Evolutionary conservation across 2,888 invertebrate species (phyloP), one percentile per base, ranked within the genome.

Genomic region (Amorpha juglandis): DNA sequence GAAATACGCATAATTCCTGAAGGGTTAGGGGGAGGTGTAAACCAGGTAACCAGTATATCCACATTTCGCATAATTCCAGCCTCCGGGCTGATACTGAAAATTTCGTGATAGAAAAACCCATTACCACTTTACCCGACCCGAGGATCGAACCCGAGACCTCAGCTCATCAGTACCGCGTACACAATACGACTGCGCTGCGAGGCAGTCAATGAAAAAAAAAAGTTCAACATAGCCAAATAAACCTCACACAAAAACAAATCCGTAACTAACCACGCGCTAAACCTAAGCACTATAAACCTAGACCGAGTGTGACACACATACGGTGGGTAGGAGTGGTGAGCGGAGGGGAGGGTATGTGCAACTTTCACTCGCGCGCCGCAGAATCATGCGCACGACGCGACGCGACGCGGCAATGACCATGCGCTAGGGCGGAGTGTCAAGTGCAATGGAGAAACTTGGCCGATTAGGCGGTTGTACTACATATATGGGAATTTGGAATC

Each of bases 281-380:
- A 45, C 50, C 62, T 21, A 48, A 63, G 48, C 58, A 58, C 58
- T 42, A 65, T 50, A 42, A 38, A 38, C 27, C 65, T 65, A 65
- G 62, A 42, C 51, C 50, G 35, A 73, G 72, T 77, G 72, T 77
- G 79, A 78, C 82, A 79, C 78, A 81, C 74, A 77, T 79, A 74
- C 67, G 35, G 63, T 47, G 64, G 68, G 68, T 64, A 68, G 70
- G 67, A 69, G 67, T n/a, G 70, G 71, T 45, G 72, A n/a, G n/a
- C n/a, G 65, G 65, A 69, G 74, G 73, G 66, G 72, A 70, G 72
- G 71, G 64, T 65, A 66, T 68, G 71, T 70, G 75, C 80, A 85
- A 90, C 90, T 90, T 90, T 90, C 90, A 89, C 90, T 89, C 77
- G 83, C 84, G 78, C 79, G 80, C 77, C 77, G 75, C 81, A 82